These are phyloP conservation scores for Drosophila burlai DNA, from an alignment of 1,140 invertebrate genomes.

Conservation along the genomic window DNA sequence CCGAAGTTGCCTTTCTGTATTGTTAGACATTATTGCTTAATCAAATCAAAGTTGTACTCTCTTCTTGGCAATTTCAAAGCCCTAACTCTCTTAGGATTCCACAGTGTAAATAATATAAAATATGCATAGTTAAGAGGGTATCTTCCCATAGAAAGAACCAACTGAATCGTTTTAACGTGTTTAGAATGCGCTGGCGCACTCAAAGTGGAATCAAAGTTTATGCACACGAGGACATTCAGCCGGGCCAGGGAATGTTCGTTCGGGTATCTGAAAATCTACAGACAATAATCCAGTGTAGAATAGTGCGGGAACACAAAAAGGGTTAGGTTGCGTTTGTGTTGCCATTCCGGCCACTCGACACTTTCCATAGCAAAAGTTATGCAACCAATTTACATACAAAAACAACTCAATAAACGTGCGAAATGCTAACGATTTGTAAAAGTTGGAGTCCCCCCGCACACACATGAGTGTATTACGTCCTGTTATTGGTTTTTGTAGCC, in stretches of 20 bases:
- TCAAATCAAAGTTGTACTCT: not conserved
- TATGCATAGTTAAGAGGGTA: constrained; percentile 1
- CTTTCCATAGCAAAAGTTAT: constrained; percentile 76
- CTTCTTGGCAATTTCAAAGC: not conserved
- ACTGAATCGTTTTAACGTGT: constrained; percentile 3
- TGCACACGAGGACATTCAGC: constrained; percentile 47
- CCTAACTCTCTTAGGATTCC: not conserved
- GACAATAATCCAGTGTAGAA: constrained; percentile 77
- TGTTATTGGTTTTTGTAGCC: constrained; percentile 69
- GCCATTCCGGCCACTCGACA: constrained; percentile 69
- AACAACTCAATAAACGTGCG: constrained; percentile 84
- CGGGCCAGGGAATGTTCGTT: constrained; percentile 15
- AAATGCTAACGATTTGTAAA: constrained; percentile 83
- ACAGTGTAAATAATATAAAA: not conserved
- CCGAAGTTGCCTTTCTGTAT: not conserved
- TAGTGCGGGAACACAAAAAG: constrained; percentile 55
- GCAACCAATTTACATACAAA: constrained; percentile 83
- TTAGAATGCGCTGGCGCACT: constrained; percentile 66
- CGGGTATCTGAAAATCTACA: constrained; percentile 72
- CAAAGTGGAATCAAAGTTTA: constrained; percentile 79
- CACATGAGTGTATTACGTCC: constrained; percentile 49
- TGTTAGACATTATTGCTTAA: not conserved
- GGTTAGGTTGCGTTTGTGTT: constrained; percentile 56
- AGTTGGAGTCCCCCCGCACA: constrained; percentile 54
- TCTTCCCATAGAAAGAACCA: no score